Percentiles rank a stretch among this genome's conserved stretches.
These are phyloP conservation scores for Toxotes chatareus DNA, from an alignment of 2,113 vertebrate genomes.

Conservation along the genomic window DNA sequence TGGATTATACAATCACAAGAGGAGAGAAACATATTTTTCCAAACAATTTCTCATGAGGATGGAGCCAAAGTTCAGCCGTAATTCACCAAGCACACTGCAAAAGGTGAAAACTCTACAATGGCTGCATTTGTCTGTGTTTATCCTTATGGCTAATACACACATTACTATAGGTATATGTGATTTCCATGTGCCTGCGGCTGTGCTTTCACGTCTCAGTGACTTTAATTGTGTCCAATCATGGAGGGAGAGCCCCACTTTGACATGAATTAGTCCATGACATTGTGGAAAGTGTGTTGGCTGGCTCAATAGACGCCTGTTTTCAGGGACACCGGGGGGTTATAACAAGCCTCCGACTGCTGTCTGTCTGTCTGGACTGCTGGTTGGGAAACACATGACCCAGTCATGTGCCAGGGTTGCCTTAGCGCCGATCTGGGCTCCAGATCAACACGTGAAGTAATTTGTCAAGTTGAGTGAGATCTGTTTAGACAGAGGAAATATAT, in stretches of 20 bases:
- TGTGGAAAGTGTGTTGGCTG: constrained; percentile 63
- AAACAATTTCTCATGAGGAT: not conserved
- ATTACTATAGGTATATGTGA: constrained; percentile 6
- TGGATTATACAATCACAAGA: not conserved
- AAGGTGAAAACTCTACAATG: constrained; percentile 27
- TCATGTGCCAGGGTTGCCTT: constrained; percentile 27
- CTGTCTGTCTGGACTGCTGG: constrained; percentile 32
- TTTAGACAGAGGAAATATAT: constrained; percentile 42
- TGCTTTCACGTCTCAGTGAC: constrained; percentile 40
- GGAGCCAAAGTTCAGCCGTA: constrained; percentile 2
- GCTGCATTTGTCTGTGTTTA: constrained; percentile 16
- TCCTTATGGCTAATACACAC: constrained; percentile 21
- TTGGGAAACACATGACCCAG: constrained; percentile 59
- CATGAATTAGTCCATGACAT: constrained; percentile 53
- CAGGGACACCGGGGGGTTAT: constrained; percentile 21
- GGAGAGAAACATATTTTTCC: constrained; percentile 15
- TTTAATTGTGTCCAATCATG: constrained; percentile 52
- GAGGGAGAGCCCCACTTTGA: constrained; percentile 52
- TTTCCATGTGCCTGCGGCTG: constrained; percentile 5
- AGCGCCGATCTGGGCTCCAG: constrained; percentile 22
- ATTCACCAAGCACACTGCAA: not conserved
- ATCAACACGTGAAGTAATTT: constrained; percentile 46
- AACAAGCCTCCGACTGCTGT: constrained; percentile 7
- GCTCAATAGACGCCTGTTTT: constrained; percentile 68
- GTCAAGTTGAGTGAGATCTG: constrained; percentile 37